Conservation (phyloP, 2,888 invertebrate species). For the Thelaira solivaga region DNA sequence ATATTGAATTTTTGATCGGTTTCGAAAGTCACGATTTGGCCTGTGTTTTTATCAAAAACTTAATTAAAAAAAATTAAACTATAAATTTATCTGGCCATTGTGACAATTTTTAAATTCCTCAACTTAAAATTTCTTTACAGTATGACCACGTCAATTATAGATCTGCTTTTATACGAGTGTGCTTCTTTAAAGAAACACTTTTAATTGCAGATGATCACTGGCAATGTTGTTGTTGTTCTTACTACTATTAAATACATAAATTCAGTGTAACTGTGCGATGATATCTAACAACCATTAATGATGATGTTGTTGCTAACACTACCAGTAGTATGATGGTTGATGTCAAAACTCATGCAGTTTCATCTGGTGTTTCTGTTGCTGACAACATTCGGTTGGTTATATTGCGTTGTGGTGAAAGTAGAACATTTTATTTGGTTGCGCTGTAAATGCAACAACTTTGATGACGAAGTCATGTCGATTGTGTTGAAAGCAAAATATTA, state of each 20-base stretch:
- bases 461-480: background rate
- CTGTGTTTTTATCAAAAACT: too few species aligned
- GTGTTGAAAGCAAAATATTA: background rate
- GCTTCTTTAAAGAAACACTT: constrained; percentile 6
- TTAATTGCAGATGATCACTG: constrained; percentile 28
- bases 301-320: constrained; percentile 21
- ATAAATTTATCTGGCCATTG: too few species aligned
- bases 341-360: background rate
- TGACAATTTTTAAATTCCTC: too few species aligned
- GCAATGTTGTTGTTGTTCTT: too few species aligned
- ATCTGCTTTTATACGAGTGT: too few species aligned
- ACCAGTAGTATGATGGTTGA: constrained; percentile 3
- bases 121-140: background rate
- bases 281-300: constrained; percentile 44
- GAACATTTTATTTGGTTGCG: constrained; percentile 33
- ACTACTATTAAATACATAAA: background rate
- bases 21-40: too few species aligned
- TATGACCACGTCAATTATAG: background rate
- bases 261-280: background rate
- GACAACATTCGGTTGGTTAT: constrained; percentile 30
- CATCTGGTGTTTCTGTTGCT: constrained; percentile 5
- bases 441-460: background rate
- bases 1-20: too few species aligned
- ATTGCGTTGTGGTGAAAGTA: constrained; percentile 59
- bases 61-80: too few species aligned